These are phyloP conservation scores for Rachycentron canadum DNA, from an alignment of 2,797 vertebrate genomes.

Conservation along the genomic window DNA sequence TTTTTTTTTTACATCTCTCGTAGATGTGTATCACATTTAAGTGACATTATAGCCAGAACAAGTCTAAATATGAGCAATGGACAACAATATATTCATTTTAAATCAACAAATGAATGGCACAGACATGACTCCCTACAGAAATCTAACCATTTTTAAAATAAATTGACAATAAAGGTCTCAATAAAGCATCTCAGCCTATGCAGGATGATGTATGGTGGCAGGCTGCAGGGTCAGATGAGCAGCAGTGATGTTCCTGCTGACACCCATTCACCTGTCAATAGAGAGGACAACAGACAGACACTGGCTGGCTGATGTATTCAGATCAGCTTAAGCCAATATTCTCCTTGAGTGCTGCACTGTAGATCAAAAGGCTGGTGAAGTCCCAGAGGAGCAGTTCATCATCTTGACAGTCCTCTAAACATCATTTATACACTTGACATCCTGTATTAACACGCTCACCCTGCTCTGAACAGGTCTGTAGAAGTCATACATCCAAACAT, in stretches of 20 bases:
- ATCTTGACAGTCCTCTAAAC: slow-evolving; percentile 72
- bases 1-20: not conserved
- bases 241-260: slow-evolving; percentile 26
- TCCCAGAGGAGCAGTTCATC: slow-evolving; percentile 67
- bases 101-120: not conserved
- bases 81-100: not conserved
- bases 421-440: slow-evolving; percentile 52
- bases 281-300: not conserved
- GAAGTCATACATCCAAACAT: not conserved
- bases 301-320: slow-evolving; percentile 46
- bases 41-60: not conserved
- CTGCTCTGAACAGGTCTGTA: slow-evolving; percentile 8
- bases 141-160: not conserved
- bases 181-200: not conserved
- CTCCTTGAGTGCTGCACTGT: slow-evolving; percentile 27
- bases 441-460: slow-evolving; percentile 29
- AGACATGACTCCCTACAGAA: not conserved
- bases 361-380: slow-evolving; percentile 53
- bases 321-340: slow-evolving; percentile 52
- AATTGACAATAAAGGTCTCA: not conserved
- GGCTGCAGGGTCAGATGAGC: slow-evolving; percentile 36
- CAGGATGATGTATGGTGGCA: slow-evolving; percentile 34
- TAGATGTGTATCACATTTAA: not conserved
- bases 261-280: slow-evolving; percentile 59
- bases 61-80: not conserved